Base-by-base conservation (phyloP, 1,140 invertebrate species). In the Drosophila pseudoobscura region DNA sequence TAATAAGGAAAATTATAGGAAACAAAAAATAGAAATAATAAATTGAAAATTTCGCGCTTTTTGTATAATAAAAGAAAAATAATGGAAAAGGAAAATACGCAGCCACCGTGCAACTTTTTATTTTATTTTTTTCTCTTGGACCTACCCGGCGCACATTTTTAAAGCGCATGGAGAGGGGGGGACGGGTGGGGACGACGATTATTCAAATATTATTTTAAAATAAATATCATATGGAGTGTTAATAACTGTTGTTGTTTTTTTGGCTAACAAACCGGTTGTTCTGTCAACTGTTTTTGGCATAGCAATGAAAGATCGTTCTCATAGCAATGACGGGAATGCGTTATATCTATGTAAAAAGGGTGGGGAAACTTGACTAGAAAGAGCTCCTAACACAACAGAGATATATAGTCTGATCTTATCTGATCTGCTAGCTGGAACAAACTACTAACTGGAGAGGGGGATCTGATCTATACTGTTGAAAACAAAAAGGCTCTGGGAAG, bases 21-120 rank as follows among this genome's bases (percentile, higher is more conserved):
- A 29, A 17, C 17, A 26, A 59, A 65, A 44, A 64, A 70, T 46
- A 58, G 59, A 44, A 69, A 75, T 44, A 58, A 55, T 41, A 65
- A 59, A 57, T 52, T 51, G 51, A 31, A 64, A 77, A 69, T 52
- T 75, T 64, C 68, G 64, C 64, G 17, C 17, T 17, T 17, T 17
- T 17, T 17, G 17, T 17, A 17, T 17, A 17, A 52, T 9, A 64
- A 75, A 55, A 22, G 44, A 57, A 66, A 72, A 66, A 29, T 53
- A 62, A 68, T 50, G 58, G 68, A 46, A 50, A 58, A 58, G 68
- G 44, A 56, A 65, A 78, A 68, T 83, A 79, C 75, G 83, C 88
- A 90, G 88, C 88, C 88, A 90, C 88, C 88, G 88, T 90, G 88
- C 89, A 90, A 90, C 83, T 88, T 82, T 76, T 79, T 74, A 26